phyloP scores from a whole-genome alignment of 2,797 vertebrate genomes.

The Neomorphus geoffroyi region DNA sequence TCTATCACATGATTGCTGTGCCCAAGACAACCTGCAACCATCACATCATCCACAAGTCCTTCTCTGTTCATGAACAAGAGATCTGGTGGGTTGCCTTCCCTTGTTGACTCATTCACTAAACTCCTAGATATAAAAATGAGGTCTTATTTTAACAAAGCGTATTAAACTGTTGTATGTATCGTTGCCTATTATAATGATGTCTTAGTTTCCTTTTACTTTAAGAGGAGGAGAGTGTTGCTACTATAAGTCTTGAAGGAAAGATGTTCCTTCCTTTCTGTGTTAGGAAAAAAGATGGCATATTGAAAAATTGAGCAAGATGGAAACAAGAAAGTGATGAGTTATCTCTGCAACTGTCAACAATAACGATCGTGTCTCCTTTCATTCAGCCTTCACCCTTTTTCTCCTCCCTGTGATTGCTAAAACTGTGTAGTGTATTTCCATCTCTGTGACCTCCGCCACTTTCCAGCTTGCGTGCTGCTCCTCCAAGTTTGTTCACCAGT shows the following conservation, averaged over 20 bases:
- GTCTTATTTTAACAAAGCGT: not conserved
- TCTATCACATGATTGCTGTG: too few relatives aligned
- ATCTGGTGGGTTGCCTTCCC: too few relatives aligned
- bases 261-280: not conserved
- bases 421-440: accelerated
- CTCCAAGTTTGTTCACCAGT: not conserved
- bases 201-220: not conserved
- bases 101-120: too few relatives aligned
- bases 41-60: too few relatives aligned
- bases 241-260: not conserved
- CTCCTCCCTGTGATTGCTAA: not conserved
- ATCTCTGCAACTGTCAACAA: not conserved
- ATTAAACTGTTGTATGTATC: not conserved
- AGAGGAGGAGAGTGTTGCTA: not conserved
- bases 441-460: accelerated
- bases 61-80: too few relatives aligned
- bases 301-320: not conserved
- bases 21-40: too few relatives aligned
- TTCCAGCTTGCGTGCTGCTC: not conserved
- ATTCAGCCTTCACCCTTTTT: not conserved
- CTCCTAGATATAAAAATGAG: not conserved
- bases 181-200: not conserved
- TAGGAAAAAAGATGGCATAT: not conserved
- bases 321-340: not conserved
- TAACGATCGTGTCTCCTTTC: accelerated